phyloP scores from a whole-genome alignment of 2,113 vertebrate species.

The Peromyscus polionotus region DNA sequence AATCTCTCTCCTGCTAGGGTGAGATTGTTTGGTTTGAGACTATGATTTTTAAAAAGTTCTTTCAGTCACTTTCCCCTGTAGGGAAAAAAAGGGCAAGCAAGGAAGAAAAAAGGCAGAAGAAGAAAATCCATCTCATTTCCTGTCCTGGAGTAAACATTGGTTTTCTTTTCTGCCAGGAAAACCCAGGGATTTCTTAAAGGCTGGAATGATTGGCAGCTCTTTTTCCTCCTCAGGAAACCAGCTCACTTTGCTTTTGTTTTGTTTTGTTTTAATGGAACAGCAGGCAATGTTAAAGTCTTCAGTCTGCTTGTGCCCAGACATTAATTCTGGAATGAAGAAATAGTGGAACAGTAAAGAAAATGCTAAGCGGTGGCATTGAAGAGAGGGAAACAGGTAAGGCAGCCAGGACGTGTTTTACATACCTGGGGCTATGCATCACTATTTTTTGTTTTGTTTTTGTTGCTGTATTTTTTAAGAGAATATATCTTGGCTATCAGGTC shows the following conservation, averaged over 20 bases:
- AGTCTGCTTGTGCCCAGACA: neutral
- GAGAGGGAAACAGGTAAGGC: fast-evolving
- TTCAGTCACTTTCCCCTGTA: neutral
- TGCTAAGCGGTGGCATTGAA: neutral
- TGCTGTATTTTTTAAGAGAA: neutral
- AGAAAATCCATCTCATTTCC: constrained; percentile 32
- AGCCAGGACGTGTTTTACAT: neutral
- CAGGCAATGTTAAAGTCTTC: neutral
- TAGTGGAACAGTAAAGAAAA: neutral
- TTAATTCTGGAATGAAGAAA: neutral
- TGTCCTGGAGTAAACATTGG: constrained; percentile 41
- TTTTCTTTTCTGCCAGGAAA: constrained; percentile 39
- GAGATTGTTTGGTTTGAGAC: constrained; percentile 48
- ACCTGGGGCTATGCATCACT: neutral
- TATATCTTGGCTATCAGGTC: neutral
- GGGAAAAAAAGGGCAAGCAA: neutral
- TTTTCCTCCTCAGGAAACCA: neutral
- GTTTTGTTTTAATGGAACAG: neutral
- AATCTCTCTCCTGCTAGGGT: neutral
- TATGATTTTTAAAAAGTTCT: constrained; percentile 22
- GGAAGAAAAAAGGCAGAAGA: neutral
- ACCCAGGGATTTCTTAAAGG: constrained; percentile 14
- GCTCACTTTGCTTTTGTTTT: neutral
- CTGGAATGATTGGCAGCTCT: neutral
- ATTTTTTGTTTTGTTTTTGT: neutral